These are phyloP conservation scores for Sinocyclocheilus anophthalmus DNA, from an alignment of 2,113 vertebrate species.

Conservation along the genomic window DNA sequence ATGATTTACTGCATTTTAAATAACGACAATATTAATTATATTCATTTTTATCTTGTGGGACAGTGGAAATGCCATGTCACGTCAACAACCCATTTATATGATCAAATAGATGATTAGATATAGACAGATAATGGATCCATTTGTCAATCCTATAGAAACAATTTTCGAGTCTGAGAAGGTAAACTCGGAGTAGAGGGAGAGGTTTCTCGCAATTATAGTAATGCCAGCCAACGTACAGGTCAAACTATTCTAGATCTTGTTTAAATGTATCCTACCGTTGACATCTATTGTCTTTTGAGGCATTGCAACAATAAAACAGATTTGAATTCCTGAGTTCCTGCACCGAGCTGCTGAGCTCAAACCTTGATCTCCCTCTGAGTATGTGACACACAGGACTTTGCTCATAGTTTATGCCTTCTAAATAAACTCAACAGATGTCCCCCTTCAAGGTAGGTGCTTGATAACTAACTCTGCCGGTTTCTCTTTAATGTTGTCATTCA, in stretches of 20 bases:
- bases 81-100: no score
- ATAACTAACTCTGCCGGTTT: conserved; percentile 52
- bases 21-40: no score
- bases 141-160: neutral
- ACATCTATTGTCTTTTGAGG: conserved; percentile 33
- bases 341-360: conserved; percentile 8
- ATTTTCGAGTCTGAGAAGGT: neutral
- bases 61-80: no score
- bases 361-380: conserved; percentile 34
- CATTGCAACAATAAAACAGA: conserved; percentile 9
- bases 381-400: conserved; percentile 10
- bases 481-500: conserved; percentile 52
- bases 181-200: neutral
- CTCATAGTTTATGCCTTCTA: conserved; percentile 28
- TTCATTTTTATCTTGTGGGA: no score
- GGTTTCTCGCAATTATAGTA: neutral
- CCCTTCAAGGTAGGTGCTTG: conserved; percentile 58
- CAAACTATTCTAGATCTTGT: neutral
- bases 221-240: neutral
- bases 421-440: conserved; percentile 49
- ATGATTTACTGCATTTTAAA: no score
- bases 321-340: neutral
- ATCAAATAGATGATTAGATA: no score
- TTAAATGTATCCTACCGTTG: neutral
- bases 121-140: no score